Conservation (phyloP, 2,888 invertebrate species). For the Prosapia bicincta region DNA sequence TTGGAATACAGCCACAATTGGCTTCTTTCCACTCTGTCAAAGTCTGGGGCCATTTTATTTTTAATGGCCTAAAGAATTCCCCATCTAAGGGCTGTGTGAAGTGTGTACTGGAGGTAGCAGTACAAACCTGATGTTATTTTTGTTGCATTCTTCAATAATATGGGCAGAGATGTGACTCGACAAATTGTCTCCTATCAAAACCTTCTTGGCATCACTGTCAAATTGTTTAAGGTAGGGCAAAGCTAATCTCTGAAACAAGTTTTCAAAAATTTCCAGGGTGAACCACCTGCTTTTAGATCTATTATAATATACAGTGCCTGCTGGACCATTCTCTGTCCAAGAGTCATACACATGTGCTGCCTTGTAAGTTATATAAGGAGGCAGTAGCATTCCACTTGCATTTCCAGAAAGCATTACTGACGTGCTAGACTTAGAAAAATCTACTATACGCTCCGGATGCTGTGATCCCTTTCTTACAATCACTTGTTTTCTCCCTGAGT, state of each 20-base stretch:
- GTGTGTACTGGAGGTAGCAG: constrained; percentile 42
- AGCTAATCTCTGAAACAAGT: constrained; percentile 40
- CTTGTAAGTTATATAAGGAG: constrained; percentile 43
- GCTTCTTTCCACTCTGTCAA: constrained; percentile 21
- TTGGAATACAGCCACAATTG: constrained; percentile 15
- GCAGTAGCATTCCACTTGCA: constrained; percentile 41
- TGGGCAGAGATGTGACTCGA: constrained; percentile 24
- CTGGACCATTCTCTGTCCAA: constrained; percentile 42
- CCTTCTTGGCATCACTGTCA: constrained; percentile 13
- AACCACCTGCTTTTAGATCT: constrained; percentile 42
- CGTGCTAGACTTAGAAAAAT: constrained; percentile 27
- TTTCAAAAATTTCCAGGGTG: constrained; percentile 39
- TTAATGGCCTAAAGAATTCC: constrained; percentile 40
- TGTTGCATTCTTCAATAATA: constrained; percentile 36
- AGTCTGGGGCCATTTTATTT: constrained; percentile 37
- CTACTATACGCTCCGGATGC: constrained; percentile 23
- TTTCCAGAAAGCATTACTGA: constrained; percentile 43
- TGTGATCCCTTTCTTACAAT: constrained; percentile 36
- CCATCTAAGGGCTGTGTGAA: constrained; percentile 42
- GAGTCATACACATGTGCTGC: constrained; percentile 39
- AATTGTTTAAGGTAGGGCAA: constrained; percentile 17
- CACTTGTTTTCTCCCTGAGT: constrained; percentile 40
- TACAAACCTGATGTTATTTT: constrained; percentile 43
- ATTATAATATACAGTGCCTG: constrained; percentile 40
- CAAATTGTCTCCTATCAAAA: constrained; percentile 44